phyloP scores from a whole-genome alignment of 2,888 invertebrate genomes.

The Meloe dianella region DNA sequence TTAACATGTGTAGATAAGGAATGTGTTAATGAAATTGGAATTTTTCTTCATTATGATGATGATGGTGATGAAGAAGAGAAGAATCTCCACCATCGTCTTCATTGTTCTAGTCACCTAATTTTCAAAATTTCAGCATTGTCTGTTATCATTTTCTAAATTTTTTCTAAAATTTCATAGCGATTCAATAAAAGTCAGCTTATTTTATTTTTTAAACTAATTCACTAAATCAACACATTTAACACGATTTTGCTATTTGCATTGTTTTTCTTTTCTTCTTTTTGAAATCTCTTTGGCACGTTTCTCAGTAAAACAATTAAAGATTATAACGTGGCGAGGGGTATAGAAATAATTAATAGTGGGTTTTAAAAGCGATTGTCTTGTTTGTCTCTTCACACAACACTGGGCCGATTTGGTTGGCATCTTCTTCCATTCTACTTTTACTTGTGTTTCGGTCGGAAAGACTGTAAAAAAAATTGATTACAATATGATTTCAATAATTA shows the following conservation, averaged over 20 bases:
- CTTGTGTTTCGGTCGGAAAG: not conserved
- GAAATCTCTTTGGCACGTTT: not conserved
- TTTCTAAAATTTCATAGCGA: not conserved
- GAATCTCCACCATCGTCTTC: too few species aligned
- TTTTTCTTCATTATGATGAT: not conserved
- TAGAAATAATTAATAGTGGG: not conserved
- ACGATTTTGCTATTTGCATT: too few species aligned
- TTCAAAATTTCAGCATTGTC: not conserved
- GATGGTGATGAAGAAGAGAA: too few species aligned
- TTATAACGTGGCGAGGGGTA: not conserved
- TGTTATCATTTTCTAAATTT: too few species aligned
- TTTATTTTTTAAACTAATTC: too few species aligned
- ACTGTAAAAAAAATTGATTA: not conserved
- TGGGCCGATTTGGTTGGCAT: constrained; percentile 7
- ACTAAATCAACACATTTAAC: too few species aligned
- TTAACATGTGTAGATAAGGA: not conserved
- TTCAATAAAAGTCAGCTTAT: not conserved
- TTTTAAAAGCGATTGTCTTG: constrained; percentile 11
- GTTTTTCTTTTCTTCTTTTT: too few species aligned
- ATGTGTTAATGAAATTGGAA: not conserved
- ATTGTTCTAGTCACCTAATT: not conserved
- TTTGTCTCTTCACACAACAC: constrained; percentile 11
- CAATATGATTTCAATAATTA: not conserved
- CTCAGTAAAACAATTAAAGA: not conserved
- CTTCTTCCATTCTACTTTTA: not conserved